Conservation (phyloP, 2,797 vertebrate genomes). For the Cryptoprocta ferox region DNA sequence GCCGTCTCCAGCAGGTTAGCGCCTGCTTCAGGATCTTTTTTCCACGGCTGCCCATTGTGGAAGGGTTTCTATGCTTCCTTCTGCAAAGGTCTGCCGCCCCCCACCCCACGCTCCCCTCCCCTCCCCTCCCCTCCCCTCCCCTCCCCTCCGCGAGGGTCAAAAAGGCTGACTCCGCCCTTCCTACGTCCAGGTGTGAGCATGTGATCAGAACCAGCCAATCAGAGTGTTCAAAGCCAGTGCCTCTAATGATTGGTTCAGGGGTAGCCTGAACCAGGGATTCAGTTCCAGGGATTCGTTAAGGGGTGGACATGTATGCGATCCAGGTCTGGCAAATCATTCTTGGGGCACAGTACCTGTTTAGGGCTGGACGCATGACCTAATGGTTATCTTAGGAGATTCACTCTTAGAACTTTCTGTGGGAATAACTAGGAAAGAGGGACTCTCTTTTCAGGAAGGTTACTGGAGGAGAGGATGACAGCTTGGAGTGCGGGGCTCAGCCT, state of each 20-base stretch:
- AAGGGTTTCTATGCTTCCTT: background rate
- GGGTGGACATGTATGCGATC: background rate
- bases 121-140: background rate
- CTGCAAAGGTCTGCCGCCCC: background rate
- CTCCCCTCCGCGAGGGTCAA: accelerated
- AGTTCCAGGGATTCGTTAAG: background rate
- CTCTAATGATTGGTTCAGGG: background rate
- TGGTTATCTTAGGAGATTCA: background rate
- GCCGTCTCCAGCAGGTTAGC: background rate
- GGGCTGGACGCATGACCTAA: background rate
- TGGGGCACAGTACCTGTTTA: background rate
- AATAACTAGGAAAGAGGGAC: background rate
- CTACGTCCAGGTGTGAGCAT: background rate
- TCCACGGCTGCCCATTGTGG: background rate
- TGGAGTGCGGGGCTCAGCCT: background rate
- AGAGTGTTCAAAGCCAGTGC: background rate
- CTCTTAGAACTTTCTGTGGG: background rate
- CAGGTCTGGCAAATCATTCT: background rate
- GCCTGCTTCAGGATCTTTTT: background rate
- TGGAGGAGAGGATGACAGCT: background rate
- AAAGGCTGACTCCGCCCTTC: background rate
- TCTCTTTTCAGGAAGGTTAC: background rate
- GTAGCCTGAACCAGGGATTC: accelerated
- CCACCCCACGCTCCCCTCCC: accelerated
- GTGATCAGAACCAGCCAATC: background rate